Percentiles rank a stretch among this genome's conserved stretches.
Conservation (phyloP, 2,888 invertebrate genomes). For the Agrotis exclamationis region DNA sequence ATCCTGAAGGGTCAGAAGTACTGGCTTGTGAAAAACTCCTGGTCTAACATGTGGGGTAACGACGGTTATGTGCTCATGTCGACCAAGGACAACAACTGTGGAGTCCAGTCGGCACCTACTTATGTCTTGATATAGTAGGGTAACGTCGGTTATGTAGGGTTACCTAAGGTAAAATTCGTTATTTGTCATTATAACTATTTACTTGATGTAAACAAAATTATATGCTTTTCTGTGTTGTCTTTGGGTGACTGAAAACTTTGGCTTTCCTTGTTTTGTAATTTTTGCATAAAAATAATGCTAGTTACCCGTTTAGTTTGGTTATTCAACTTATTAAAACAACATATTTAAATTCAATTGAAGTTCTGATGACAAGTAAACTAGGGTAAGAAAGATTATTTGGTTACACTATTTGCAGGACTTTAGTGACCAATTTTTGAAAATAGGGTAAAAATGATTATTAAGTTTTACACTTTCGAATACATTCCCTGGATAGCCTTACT, state of each 20-base stretch:
- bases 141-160: slow-evolving; percentile 11
- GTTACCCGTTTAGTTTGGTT: background rate
- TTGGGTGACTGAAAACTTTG: background rate
- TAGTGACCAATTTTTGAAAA: background rate
- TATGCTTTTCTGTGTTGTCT: background rate
- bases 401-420: background rate
- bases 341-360: slow-evolving; percentile 9
- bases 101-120: slow-evolving; percentile 96
- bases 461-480: slow-evolving; percentile 3
- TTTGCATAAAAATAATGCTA: background rate
- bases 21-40: slow-evolving; percentile 99
- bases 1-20: slow-evolving; percentile 95
- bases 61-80: slow-evolving; percentile 98
- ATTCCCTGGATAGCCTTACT: slow-evolving; percentile 1
- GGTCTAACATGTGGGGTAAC: slow-evolving; percentile 99
- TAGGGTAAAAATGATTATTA: slow-evolving; percentile 39
- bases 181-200: slow-evolving; percentile 43
- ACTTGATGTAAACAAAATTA: too few relatives aligned
- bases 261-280: background rate
- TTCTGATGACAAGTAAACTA: slow-evolving; percentile 38
- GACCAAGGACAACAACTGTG: slow-evolving; percentile 97
- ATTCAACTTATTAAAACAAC: background rate
- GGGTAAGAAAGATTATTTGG: slow-evolving; percentile 20
- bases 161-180: slow-evolving; percentile 40
- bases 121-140: slow-evolving; percentile 93